Percentiles rank a stretch among this genome's conserved stretches.
These are phyloP conservation scores for Dryococelus australis DNA, from an alignment of 2,888 invertebrate genomes.

Conservation along the genomic window DNA sequence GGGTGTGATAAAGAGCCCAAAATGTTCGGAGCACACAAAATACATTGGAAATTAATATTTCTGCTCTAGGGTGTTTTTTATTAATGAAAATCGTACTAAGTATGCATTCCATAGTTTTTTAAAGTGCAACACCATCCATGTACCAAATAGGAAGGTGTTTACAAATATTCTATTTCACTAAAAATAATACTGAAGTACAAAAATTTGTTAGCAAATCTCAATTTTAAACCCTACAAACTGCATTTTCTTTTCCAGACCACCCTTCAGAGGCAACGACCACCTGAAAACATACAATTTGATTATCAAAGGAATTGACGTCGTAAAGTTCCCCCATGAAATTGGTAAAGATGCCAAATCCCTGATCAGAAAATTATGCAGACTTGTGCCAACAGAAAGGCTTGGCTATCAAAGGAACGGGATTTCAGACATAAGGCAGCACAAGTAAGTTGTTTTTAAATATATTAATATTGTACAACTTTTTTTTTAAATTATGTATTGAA, in stretches of 20 bases:
- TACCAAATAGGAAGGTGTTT: too few species aligned
- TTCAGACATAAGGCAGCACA: slow-evolving; percentile 83
- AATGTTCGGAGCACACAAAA: too few species aligned
- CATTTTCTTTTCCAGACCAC: slow-evolving; percentile 67
- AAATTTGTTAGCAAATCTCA: too few species aligned
- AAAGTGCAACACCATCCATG: too few species aligned
- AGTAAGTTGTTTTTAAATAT: slow-evolving; percentile 62
- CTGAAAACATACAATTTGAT: slow-evolving; percentile 95
- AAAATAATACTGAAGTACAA: too few species aligned
- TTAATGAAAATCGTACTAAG: too few species aligned
- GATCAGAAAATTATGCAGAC: slow-evolving; percentile 85
- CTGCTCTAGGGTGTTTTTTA: too few species aligned
- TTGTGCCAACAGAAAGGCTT: slow-evolving; percentile 85
- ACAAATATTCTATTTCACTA: too few species aligned
- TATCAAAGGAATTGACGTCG: slow-evolving; percentile 87
- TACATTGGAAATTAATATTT: too few species aligned
- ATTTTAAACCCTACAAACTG: too few species aligned
- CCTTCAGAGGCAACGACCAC: slow-evolving; percentile 89
- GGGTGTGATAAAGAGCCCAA: too few species aligned
- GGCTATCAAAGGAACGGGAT: slow-evolving; percentile 90
- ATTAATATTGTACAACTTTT: background rate
- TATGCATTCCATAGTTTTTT: too few species aligned
- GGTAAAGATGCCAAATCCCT: slow-evolving; percentile 80
- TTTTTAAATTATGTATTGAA: background rate
- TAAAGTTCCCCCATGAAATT: slow-evolving; percentile 82